phyloP scores from a whole-genome alignment of 2,888 invertebrate genomes.

The Mellilla xanthometata region DNA sequence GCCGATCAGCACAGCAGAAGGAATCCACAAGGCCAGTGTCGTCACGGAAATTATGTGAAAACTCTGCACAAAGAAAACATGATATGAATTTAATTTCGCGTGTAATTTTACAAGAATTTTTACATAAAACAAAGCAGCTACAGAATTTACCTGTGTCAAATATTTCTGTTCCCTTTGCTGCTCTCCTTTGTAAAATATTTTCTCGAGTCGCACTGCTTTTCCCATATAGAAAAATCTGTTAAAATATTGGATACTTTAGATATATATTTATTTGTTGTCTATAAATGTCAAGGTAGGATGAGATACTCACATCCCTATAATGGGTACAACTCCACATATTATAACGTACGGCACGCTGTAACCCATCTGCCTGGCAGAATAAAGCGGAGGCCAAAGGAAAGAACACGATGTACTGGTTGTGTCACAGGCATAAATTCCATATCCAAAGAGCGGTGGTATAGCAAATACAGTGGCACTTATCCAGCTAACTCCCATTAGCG shows the following conservation, averaged over 20 bases:
- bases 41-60: conserved; percentile 60
- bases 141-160: conserved; percentile 62
- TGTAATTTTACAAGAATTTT: not conserved
- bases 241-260: conserved; percentile 21
- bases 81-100: not conserved
- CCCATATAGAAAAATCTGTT: conserved; percentile 74
- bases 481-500: conserved; percentile 69
- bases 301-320: conserved; percentile 71
- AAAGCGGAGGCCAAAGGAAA: conserved; percentile 68
- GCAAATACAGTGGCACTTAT: conserved; percentile 63
- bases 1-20: conserved; percentile 68
- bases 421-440: conserved; percentile 77
- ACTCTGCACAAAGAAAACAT: conserved; percentile 49
- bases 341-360: conserved; percentile 69
- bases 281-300: not conserved
- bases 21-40: conserved; percentile 75
- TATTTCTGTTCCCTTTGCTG: conserved; percentile 67
- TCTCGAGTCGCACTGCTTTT: conserved; percentile 68
- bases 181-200: conserved; percentile 69
- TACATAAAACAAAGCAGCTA: too few species aligned
- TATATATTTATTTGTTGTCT: not conserved
- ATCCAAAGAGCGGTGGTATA: conserved; percentile 73
- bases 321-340: conserved; percentile 67
- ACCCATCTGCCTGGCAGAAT: conserved; percentile 64
- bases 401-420: conserved; percentile 73